Percentiles rank a stretch among this genome's conserved stretches.
Conservation (phyloP, 2,888 invertebrate genomes). For the Melanargia galathea region DNA sequence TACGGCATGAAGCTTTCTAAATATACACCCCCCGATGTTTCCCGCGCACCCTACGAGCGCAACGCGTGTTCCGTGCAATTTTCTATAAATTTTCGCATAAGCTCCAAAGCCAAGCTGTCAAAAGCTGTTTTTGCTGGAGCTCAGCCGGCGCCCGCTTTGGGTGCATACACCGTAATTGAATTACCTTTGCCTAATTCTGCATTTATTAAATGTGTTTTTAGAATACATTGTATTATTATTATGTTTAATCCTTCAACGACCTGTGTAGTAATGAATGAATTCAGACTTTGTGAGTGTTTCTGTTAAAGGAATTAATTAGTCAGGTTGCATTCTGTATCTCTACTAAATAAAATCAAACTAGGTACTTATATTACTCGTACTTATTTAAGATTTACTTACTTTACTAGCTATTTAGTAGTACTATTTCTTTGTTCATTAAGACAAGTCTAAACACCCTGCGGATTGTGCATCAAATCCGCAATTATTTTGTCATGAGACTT, state of each 20-base stretch:
- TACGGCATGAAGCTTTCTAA: slow-evolving; percentile 70
- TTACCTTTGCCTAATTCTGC: slow-evolving; percentile 57
- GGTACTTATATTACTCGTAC: no score
- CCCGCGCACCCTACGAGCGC: slow-evolving; percentile 72
- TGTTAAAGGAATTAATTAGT: background rate
- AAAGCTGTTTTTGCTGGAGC: slow-evolving; percentile 73
- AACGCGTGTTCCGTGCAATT: slow-evolving; percentile 77
- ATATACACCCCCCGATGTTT: slow-evolving; percentile 75
- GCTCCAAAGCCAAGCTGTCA: slow-evolving; percentile 77
- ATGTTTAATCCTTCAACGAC: slow-evolving; percentile 2
- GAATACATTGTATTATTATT: slow-evolving; percentile 18
- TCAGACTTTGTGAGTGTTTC: background rate
- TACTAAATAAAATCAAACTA: no score
- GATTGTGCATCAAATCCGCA: no score
- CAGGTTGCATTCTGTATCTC: background rate
- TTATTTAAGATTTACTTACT: no score
- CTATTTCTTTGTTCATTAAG: no score
- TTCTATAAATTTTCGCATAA: slow-evolving; percentile 81
- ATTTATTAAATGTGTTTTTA: slow-evolving; percentile 37
- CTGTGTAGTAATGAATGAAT: background rate
- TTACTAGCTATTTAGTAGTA: no score
- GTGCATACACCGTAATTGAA: slow-evolving; percentile 70
- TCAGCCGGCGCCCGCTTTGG: slow-evolving; percentile 56
- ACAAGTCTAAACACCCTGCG: no score
- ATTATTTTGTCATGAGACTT: no score